Percentiles rank a stretch among this genome's conserved stretches.
Evolutionary conservation across 2,113 vertebrate genomes (phyloP).

Genomic region (Beaufortia kweichowensis): DNA sequence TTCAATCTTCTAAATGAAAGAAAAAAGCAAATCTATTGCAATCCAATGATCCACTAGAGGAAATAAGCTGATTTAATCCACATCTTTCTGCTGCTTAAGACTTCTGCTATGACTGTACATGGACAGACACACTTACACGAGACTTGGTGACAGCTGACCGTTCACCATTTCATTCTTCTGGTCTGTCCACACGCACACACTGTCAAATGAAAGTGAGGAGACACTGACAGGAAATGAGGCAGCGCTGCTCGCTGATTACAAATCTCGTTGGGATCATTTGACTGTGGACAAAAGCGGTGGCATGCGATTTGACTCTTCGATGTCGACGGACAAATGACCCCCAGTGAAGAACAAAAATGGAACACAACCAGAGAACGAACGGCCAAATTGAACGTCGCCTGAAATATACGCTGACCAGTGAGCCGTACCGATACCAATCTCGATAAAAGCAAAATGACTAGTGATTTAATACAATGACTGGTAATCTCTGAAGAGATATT

Average conservation of each 20-base stretch:
- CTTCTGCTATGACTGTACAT: constrained; percentile 60
- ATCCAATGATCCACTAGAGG: constrained; percentile 67
- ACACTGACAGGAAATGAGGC: constrained; percentile 27
- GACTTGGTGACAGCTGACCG: constrained; percentile 14
- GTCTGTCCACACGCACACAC: constrained; percentile 10
- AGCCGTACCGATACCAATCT: background rate
- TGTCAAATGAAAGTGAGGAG: background rate
- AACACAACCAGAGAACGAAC: background rate
- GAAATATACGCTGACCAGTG: background rate
- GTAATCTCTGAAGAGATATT: constrained; percentile 5
- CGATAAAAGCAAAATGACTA: constrained; percentile 22
- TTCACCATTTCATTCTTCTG: constrained; percentile 4
- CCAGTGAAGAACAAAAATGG: constrained; percentile 12
- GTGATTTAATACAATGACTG: constrained; percentile 16
- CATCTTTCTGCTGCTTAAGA: constrained; percentile 74
- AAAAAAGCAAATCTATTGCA: constrained; percentile 74
- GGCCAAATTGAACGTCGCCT: background rate
- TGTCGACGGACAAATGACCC: constrained; percentile 3
- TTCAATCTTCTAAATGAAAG: constrained; percentile 60
- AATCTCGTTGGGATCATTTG: constrained; percentile 29
- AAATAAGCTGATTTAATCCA: constrained; percentile 83
- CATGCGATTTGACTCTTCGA: constrained; percentile 11
- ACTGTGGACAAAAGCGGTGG: background rate
- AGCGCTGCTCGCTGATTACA: constrained; percentile 19
- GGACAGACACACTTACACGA: constrained; percentile 17